phyloP scores from a whole-genome alignment of 2,888 invertebrate species.

The Petrolisthes cinctipes region DNA sequence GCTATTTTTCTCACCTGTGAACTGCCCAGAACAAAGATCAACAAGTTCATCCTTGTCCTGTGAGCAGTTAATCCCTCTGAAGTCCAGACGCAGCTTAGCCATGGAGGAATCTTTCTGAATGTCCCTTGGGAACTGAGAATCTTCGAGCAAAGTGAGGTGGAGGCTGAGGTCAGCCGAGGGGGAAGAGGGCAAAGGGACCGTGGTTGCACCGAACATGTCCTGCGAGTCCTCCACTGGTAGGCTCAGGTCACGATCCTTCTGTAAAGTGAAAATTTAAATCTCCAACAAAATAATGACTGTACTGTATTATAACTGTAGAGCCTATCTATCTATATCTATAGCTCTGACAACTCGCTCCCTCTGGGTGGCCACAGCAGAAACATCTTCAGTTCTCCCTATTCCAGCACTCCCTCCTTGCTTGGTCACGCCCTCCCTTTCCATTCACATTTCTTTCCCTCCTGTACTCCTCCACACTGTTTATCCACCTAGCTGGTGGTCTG shows the following conservation, averaged over 20 bases:
- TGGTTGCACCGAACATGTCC: constrained; percentile 22
- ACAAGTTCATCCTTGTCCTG: constrained; percentile 51
- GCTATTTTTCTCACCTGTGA: constrained; percentile 32
- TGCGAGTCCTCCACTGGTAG: constrained; percentile 55
- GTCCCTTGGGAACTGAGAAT: constrained; percentile 55
- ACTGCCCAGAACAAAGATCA: constrained; percentile 55
- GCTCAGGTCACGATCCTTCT: constrained; percentile 42
- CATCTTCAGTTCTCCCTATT: no score
- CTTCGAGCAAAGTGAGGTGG: constrained; percentile 54
- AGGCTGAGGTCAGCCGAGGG: constrained; percentile 24
- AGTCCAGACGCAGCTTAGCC: constrained; percentile 38
- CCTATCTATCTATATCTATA: no score
- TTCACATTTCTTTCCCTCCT: no score
- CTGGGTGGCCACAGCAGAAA: no score
- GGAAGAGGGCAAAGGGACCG: background rate
- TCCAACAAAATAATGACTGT: no score
- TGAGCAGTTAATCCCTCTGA: constrained; percentile 30
- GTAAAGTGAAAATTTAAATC: background rate
- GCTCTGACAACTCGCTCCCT: no score
- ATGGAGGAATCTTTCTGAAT: constrained; percentile 22
- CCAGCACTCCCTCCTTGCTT: no score
- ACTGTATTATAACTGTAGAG: no score
- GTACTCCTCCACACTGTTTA: no score
- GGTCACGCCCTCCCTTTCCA: no score
- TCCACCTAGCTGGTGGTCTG: no score